These are phyloP conservation scores for Acanthosoma haemorrhoidale DNA, from an alignment of 2,888 invertebrate species.

Conservation along the genomic window DNA sequence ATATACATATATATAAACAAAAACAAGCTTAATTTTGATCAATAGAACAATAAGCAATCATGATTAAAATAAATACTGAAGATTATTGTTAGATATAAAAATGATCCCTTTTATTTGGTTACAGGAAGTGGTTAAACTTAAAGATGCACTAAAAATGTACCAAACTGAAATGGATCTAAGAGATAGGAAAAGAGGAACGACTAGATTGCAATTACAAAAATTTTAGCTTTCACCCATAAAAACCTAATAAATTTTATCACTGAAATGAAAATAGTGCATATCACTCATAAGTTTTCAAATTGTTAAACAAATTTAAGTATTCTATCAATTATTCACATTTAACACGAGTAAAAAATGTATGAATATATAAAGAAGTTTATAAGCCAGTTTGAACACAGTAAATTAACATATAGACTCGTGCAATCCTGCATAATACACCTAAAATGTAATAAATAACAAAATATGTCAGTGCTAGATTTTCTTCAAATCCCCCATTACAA, in stretches of 20 bases:
- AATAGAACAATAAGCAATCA: neutral
- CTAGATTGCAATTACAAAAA: conserved; percentile 30
- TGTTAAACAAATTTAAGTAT: no score
- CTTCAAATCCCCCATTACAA: no score
- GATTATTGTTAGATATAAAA: conserved; percentile 32
- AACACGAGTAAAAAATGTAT: neutral
- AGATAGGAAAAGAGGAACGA: conserved; percentile 38
- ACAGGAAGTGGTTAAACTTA: conserved; percentile 39
- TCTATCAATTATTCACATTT: no score
- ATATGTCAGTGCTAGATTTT: no score
- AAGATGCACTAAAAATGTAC: conserved; percentile 40
- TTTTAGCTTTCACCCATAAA: neutral
- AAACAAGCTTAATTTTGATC: neutral
- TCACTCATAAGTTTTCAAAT: no score
- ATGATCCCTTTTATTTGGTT: conserved; percentile 22
- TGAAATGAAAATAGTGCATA: no score
- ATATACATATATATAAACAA: no score
- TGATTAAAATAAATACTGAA: conserved; percentile 13
- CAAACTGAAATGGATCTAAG: conserved; percentile 40
- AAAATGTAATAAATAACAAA: no score
- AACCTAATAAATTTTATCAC: no score
- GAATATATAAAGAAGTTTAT: neutral
- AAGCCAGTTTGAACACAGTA: no score
- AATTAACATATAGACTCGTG: no score
- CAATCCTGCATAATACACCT: no score